A percentile compares a stretch with the other conserved stretches of the same genome.
These are phyloP conservation scores for Leptoclinus maculatus DNA, from an alignment of 2,797 vertebrate genomes.

Conservation along the genomic window DNA sequence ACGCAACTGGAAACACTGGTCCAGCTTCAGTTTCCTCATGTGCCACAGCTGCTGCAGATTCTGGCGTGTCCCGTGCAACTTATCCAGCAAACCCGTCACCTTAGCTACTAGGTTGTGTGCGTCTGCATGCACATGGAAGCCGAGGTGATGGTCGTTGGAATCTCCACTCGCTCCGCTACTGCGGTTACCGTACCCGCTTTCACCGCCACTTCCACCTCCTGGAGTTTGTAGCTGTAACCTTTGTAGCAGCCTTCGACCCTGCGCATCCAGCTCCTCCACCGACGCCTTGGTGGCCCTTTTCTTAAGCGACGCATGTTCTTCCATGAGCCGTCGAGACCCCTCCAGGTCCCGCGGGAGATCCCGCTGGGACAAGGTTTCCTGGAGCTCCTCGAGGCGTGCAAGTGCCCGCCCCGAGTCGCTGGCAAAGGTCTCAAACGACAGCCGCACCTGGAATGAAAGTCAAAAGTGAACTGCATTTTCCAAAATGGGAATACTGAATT, in stretches of 20 bases:
- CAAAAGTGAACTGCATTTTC: neutral
- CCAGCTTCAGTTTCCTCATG: constrained; percentile 91
- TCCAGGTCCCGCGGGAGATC: constrained; percentile 96
- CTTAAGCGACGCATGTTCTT: constrained; percentile 94
- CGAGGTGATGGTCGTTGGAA: constrained; percentile 76
- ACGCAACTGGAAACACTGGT: constrained; percentile 97
- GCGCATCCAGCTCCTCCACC: constrained; percentile 94
- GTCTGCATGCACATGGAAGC: constrained; percentile 85
- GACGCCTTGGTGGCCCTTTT: constrained; percentile 97
- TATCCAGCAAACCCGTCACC: constrained; percentile 93
- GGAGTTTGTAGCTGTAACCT: constrained; percentile 87
- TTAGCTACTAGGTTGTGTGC: constrained; percentile 93
- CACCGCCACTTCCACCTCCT: constrained; percentile 80
- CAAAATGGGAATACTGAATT: neutral
- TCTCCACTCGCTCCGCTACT: constrained; percentile 72
- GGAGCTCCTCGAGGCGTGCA: constrained; percentile 93
- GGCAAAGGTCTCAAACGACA: constrained; percentile 95
- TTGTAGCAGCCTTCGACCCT: constrained; percentile 95
- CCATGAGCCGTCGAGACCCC: constrained; percentile 93
- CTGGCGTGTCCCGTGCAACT: constrained; percentile 93
- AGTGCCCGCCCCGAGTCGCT: constrained; percentile 93
- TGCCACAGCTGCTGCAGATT: constrained; percentile 98
- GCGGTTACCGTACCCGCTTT: constrained; percentile 87
- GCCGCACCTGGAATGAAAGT: constrained; percentile 70
- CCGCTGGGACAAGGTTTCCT: constrained; percentile 94